phyloP scores from a whole-genome alignment of 2,113 vertebrate species.

The Hippocampus zosterae region DNA sequence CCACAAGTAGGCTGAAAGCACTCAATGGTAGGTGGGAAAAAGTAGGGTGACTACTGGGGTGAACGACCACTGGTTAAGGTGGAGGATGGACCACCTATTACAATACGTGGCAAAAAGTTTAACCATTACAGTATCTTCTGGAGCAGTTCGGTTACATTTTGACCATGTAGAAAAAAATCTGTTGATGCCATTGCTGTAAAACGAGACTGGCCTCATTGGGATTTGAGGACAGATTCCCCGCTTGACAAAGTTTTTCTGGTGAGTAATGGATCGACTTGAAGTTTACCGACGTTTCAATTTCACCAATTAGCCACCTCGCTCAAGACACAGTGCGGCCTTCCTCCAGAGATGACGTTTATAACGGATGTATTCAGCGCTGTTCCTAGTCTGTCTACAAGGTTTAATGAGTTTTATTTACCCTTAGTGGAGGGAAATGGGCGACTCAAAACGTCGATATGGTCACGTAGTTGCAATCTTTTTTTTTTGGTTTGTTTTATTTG shows the following conservation, averaged over 20 bases:
- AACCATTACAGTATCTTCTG: neutral
- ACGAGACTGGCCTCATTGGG: neutral
- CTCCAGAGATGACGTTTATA: conserved; percentile 60
- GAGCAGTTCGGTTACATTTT: neutral
- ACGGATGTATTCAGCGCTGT: conserved; percentile 23
- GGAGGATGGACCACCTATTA: conserved; percentile 18
- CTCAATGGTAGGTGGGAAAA: conserved; percentile 23
- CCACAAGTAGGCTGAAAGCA: conserved; percentile 30
- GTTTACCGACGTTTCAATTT: conserved; percentile 26
- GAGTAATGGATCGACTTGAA: neutral
- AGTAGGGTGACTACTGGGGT: conserved; percentile 39
- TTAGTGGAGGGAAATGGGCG: neutral
- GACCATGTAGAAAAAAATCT: neutral
- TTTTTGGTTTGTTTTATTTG: neutral
- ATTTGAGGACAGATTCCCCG: neutral
- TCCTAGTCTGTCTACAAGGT: neutral
- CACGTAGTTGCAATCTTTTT: neutral
- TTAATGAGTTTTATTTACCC: neutral
- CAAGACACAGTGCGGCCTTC: conserved; percentile 58
- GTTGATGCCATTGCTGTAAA: neutral
- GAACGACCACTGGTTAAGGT: conserved; percentile 40
- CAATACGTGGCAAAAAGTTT: too few relatives aligned
- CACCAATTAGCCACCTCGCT: conserved; percentile 46
- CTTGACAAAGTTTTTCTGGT: neutral
- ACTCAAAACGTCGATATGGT: too few relatives aligned